A percentile compares a stretch with the other conserved stretches of the same genome.
Conservation (phyloP, 2,113 vertebrate genomes). For the Potamarius usumacintae region DNA sequence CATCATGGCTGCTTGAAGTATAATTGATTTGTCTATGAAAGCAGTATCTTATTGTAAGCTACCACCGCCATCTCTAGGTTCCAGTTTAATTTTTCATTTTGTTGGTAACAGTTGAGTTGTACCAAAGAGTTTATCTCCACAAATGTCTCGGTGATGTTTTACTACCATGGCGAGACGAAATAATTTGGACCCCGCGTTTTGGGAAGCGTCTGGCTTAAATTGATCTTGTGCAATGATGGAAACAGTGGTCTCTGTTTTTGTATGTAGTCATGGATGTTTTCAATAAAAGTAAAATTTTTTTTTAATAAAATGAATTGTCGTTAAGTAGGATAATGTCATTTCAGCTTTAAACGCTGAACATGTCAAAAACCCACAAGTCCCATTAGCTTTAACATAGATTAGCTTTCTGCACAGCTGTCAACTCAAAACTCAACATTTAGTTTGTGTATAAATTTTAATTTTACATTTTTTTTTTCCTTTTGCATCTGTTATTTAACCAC, state of each 20-base stretch:
- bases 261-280: conserved; percentile 72
- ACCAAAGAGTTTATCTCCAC: conserved; percentile 52
- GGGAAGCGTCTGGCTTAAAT: conserved; percentile 42
- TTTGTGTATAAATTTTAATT: conserved; percentile 35
- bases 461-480: conserved; percentile 17
- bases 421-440: conserved; percentile 1
- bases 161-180: background rate
- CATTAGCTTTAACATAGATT: too few relatives aligned
- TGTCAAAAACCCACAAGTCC: too few relatives aligned
- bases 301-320: conserved; percentile 43
- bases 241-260: conserved; percentile 70
- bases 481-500: conserved; percentile 49
- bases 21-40: conserved; percentile 9
- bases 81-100: conserved; percentile 35
- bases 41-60: conserved; percentile 28
- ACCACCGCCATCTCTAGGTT: conserved; percentile 23
- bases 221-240: conserved; percentile 54
- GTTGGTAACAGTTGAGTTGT: conserved; percentile 33
- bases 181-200: background rate
- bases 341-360: background rate
- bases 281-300: conserved; percentile 70
- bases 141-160: background rate
- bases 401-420: background rate
- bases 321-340: conserved; percentile 44
- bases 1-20: conserved; percentile 33